A percentile compares a stretch with the other conserved stretches of the same genome.
Evolutionary conservation across 2,797 vertebrate species (phyloP).

Genomic region (Sphenopsis melanotis): DNA sequence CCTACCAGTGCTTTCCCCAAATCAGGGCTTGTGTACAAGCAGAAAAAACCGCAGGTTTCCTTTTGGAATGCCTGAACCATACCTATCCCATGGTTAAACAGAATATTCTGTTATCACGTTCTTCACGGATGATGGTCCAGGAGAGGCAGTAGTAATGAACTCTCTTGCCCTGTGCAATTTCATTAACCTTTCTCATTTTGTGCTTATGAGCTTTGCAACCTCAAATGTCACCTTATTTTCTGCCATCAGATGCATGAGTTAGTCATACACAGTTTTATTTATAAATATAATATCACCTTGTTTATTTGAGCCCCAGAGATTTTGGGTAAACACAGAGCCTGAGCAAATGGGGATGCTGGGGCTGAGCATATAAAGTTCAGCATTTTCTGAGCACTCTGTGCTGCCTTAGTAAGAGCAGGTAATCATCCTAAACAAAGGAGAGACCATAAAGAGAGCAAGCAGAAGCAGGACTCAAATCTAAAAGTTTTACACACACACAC

Average conservation of each 20-base stretch:
- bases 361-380: not conserved
- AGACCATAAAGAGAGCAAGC: not conserved
- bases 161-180: not conserved
- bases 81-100: not conserved
- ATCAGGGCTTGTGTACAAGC: not conserved
- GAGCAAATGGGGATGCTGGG: not conserved
- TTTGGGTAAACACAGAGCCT: not conserved
- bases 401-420: not conserved
- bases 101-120: not conserved
- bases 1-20: not conserved
- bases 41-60: not conserved
- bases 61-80: not conserved
- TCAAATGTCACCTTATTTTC: not conserved
- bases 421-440: not conserved
- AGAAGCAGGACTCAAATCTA: not conserved
- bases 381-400: not conserved
- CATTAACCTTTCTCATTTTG: slow-evolving; percentile 6
- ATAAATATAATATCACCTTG: not conserved
- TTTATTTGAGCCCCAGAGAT: not conserved
- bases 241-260: not conserved
- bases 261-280: not conserved
- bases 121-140: not conserved
- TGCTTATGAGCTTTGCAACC: not conserved
- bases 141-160: not conserved
- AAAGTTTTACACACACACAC: not conserved